A percentile compares a stretch with the other conserved stretches of the same genome.
Evolutionary conservation across 2,888 invertebrate genomes (phyloP).

Genomic region (Agriopis marginaria): DNA sequence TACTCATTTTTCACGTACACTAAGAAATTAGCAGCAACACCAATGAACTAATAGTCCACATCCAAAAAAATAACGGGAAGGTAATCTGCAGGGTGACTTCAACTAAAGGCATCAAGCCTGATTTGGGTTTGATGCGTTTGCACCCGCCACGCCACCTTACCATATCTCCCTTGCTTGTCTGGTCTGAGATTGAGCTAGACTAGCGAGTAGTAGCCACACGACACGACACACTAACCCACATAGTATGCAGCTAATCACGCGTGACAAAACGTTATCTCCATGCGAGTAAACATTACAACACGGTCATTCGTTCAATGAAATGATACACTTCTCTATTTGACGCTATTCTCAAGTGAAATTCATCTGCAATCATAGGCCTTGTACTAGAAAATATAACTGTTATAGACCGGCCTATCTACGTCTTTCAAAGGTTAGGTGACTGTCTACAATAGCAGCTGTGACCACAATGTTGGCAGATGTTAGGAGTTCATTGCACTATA

Average conservation of each 20-base stretch:
- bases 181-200: no score
- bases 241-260: constrained; percentile 70
- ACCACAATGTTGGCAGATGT: constrained; percentile 29
- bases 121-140: no score
- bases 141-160: no score
- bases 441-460: constrained; percentile 18
- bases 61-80: no score
- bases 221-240: constrained; percentile 73
- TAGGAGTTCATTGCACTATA: constrained; percentile 25
- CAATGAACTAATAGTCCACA: no score
- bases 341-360: constrained; percentile 22
- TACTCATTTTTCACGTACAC: no score
- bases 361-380: constrained; percentile 20
- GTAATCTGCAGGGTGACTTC: no score
- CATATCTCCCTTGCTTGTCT: no score
- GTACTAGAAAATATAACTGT: constrained; percentile 29
- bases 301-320: constrained; percentile 39
- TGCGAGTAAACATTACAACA: constrained; percentile 57
- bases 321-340: constrained; percentile 23
- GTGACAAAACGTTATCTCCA: constrained; percentile 65
- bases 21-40: no score
- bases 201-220: constrained; percentile 42
- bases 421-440: constrained; percentile 8
- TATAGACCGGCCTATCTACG: constrained; percentile 13
- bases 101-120: no score